Evolutionary conservation across 2,888 invertebrate genomes (phyloP), one percentile per base, ranked within the genome.

Genomic region (Drosophila affinis): DNA sequence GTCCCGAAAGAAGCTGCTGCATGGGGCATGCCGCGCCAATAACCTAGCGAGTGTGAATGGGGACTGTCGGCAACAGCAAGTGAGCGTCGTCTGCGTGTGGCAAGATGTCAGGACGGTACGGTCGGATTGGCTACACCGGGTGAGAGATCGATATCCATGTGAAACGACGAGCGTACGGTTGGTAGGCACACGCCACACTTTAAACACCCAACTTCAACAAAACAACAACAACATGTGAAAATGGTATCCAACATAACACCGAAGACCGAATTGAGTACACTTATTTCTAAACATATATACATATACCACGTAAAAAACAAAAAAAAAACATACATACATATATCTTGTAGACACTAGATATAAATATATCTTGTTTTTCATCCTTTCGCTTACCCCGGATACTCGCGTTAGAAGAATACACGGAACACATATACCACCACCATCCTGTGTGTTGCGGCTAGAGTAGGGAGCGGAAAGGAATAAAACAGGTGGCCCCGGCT

Each of bases 241-340:
- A 47, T 70, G 49, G n/a, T 70, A 70, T 61, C 70, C 70, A 65
- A 48, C 55, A 69, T 68, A 68, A 68, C 62, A 72, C 63, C 70
- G 63, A 71, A 71, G 53, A 64, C 72, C 72, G 77, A 84, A 79
- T 79, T 56, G 77, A 81, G 77, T 81, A 84, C 85, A 81, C 79
- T 75, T 67, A 75, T 69, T 56, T 67, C 77, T 79, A 75, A 68
- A 77, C 68, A 77, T 78, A 75, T 64, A 77, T 61, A 70, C 55
- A 65, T 56, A 76, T 73, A 57, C 29, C n/a, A 55, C 18, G 45
- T 51, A 64, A 21, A 59, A 34, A 34, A 34, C 3, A 12, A 12
- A 10, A 21, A 21, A 21, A 21, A 21, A 21, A 21, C 32, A 32
- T 12, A 67, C 32, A 59, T 51, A 55, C 44, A 57, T 49, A 68